Percentiles rank a stretch among this genome's conserved stretches.
Evolutionary conservation across 2,888 invertebrate genomes (phyloP).

Genomic region (Dorcus hopei): DNA sequence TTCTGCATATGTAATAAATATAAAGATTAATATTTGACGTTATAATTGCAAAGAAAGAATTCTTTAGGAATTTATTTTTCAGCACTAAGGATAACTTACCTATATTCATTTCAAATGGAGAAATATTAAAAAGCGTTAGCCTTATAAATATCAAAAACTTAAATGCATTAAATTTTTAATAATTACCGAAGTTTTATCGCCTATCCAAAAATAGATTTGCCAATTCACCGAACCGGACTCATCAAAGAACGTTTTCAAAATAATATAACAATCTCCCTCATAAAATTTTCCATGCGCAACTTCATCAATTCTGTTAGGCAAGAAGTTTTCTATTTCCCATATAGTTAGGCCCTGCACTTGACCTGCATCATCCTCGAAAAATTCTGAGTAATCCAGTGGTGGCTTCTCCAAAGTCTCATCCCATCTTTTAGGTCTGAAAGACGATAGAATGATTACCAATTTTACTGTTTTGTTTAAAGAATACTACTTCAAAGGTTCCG

Average conservation of each 20-base stretch:
- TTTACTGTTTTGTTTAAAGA: neutral
- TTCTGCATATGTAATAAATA: too few relatives aligned
- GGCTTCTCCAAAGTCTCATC: constrained; percentile 94
- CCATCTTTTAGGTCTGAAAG: constrained; percentile 85
- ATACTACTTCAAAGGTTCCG: constrained; percentile 67
- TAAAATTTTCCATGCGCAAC: constrained; percentile 97
- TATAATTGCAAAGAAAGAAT: too few relatives aligned
- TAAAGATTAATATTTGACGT: too few relatives aligned
- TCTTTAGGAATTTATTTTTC: too few relatives aligned
- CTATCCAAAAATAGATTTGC: constrained; percentile 99
- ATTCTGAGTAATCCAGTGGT: constrained; percentile 93
- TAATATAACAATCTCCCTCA: constrained; percentile 98
- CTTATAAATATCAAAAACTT: too few relatives aligned
- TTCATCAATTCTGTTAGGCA: constrained; percentile 92
- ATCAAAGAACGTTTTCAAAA: constrained; percentile 83
- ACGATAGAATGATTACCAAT: neutral
- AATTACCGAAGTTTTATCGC: constrained; percentile 85
- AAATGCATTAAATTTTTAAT: neutral
- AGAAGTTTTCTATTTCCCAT: constrained; percentile 99
- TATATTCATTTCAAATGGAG: too few relatives aligned
- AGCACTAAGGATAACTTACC: too few relatives aligned
- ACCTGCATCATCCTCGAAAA: constrained; percentile 94
- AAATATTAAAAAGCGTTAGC: too few relatives aligned
- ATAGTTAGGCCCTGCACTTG: constrained; percentile 88
- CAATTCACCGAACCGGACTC: constrained; percentile 82